These are phyloP conservation scores for Meloidogyne floridensis DNA, from an alignment of 1,140 invertebrate genomes.

Conservation along the genomic window DNA sequence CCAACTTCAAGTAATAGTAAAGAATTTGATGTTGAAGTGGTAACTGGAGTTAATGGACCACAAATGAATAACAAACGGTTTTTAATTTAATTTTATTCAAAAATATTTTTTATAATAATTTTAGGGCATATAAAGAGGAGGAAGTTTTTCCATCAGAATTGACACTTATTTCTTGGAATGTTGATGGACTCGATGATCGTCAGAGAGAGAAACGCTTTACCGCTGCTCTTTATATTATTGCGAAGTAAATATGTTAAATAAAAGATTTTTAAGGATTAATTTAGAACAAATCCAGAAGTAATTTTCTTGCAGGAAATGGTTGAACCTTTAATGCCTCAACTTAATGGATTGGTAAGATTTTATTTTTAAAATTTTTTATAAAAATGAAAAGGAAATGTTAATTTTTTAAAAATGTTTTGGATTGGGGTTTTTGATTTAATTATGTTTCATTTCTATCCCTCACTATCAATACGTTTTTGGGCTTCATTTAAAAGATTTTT, in stretches of 20 bases:
- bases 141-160: slow-evolving; percentile 39
- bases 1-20: background rate
- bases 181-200: slow-evolving; percentile 72
- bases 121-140: background rate
- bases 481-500: background rate
- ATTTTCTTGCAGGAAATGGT: slow-evolving; percentile 74
- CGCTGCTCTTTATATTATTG: slow-evolving; percentile 69
- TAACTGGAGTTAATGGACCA: background rate
- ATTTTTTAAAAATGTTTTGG: background rate
- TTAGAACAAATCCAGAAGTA: slow-evolving; percentile 71
- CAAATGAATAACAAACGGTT: background rate
- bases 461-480: too few species aligned
- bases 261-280: slow-evolving; percentile 33
- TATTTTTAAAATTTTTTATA: background rate
- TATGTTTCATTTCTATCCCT: too few species aligned
- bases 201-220: slow-evolving; percentile 70
- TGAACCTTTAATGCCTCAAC: slow-evolving; percentile 66
- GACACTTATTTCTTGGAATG: slow-evolving; percentile 71
- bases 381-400: too few species aligned
- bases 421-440: background rate
- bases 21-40: slow-evolving; percentile 22
- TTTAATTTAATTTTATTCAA: background rate
- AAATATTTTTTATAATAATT: slow-evolving; percentile 8
- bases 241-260: slow-evolving; percentile 65
- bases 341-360: slow-evolving; percentile 45